phyloP scores from a whole-genome alignment of 2,888 invertebrate species.

The Lasioglossum figueresi region DNA sequence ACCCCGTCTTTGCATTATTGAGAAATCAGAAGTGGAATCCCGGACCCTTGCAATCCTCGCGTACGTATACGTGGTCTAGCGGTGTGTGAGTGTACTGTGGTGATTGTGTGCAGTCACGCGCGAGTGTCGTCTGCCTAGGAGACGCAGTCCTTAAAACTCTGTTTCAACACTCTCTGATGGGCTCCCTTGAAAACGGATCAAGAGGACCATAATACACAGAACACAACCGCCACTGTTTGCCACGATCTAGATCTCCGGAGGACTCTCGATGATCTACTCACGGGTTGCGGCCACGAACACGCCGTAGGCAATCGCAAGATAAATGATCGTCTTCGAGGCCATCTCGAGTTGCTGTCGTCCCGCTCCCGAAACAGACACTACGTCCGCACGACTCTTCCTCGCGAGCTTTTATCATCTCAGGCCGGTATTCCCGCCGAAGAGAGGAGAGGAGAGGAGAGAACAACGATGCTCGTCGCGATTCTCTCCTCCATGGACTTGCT shows the following conservation, averaged over 20 bases:
- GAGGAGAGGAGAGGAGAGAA: constrained; percentile 6
- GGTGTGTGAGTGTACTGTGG: too few relatives aligned
- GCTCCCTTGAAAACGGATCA: background rate
- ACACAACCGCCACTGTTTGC: background rate
- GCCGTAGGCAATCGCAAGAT: constrained; percentile 65
- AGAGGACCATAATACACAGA: background rate
- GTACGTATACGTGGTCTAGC: too few relatives aligned
- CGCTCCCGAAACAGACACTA: constrained; percentile 73
- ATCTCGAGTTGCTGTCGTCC: constrained; percentile 66
- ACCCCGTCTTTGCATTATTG: too few relatives aligned
- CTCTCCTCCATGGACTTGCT: background rate
- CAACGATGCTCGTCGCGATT: constrained; percentile 6
- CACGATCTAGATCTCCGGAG: constrained; percentile 27
- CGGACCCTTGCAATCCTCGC: too few relatives aligned
- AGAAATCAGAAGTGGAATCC: too few relatives aligned
- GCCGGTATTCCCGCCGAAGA: background rate
- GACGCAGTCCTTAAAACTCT: too few relatives aligned
- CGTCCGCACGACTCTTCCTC: constrained; percentile 58
- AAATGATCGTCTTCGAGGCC: constrained; percentile 64
- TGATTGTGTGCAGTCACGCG: too few relatives aligned
- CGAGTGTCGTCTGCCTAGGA: too few relatives aligned
- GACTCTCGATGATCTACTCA: constrained; percentile 62
- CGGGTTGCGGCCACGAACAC: constrained; percentile 64
- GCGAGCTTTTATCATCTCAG: constrained; percentile 77
- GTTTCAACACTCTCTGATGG: background rate